Percentiles rank a stretch among this genome's conserved stretches.
Conservation (phyloP, 2,797 vertebrate species). For the Pipistrellus kuhlii region DNA sequence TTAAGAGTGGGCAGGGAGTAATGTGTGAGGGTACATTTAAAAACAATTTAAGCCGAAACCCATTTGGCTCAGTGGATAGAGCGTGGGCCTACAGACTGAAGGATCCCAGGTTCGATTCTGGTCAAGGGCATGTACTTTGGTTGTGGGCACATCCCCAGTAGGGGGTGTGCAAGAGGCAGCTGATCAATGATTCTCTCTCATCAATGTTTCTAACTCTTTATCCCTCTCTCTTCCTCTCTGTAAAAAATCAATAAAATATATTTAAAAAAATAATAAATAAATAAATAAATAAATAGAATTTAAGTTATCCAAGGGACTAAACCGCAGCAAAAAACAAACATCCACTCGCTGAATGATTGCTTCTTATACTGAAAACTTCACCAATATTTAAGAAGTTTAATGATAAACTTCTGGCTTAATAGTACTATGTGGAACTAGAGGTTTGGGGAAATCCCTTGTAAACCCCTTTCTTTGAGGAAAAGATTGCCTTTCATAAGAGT, state of each 20-base stretch:
- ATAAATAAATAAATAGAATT: not conserved
- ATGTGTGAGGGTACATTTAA: not conserved
- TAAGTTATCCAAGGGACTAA: not conserved
- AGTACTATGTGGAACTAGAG: not conserved
- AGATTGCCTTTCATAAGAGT: not conserved
- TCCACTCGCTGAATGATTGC: not conserved
- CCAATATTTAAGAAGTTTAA: not conserved
- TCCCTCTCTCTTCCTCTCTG: too few species aligned
- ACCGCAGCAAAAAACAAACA: not conserved
- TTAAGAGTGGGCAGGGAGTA: not conserved
- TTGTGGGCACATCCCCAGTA: too few species aligned
- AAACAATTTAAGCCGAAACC: not conserved
- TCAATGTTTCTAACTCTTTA: too few species aligned
- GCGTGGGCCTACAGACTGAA: too few species aligned
- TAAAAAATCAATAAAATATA: too few species aligned
- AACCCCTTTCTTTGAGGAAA: not conserved
- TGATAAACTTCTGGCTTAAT: not conserved
- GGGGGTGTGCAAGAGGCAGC: too few species aligned
- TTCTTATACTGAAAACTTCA: not conserved
- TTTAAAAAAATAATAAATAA: too few species aligned
- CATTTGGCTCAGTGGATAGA: too few species aligned
- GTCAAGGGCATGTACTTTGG: too few species aligned
- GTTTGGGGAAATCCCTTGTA: not conserved
- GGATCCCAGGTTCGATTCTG: too few species aligned
- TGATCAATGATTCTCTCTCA: too few species aligned